Conservation (phyloP, 2,888 invertebrate genomes). For the Prosopocoilus inquinatus region DNA sequence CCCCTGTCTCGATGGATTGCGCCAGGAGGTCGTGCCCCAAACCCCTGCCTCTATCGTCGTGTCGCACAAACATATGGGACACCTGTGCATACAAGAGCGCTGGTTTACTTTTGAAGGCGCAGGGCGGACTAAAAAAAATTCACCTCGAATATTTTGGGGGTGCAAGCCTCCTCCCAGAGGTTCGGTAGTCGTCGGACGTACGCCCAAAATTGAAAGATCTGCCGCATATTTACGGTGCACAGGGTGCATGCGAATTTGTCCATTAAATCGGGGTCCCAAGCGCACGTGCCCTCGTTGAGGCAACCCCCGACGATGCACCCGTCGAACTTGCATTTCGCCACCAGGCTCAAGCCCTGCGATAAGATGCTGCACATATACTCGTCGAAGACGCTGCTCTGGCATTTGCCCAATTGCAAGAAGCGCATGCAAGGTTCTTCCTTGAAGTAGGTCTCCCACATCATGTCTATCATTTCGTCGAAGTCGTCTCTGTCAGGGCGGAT, state of each 20-base stretch:
- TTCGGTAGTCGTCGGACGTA: conserved; percentile 53
- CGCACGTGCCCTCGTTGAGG: conserved; percentile 52
- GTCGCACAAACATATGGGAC: conserved; percentile 52
- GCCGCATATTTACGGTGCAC: conserved; percentile 45
- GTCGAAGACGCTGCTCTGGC: conserved; percentile 46
- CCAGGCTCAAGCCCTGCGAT: conserved; percentile 45
- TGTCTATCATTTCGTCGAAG: conserved; percentile 49
- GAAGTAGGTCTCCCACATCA: conserved; percentile 55
- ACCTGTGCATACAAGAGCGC: conserved; percentile 48
- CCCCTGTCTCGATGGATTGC: conserved; percentile 47
- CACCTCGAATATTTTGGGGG: conserved; percentile 52
- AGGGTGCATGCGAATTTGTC: conserved; percentile 57
- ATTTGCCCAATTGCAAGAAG: conserved; percentile 51
- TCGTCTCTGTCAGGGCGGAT: conserved; percentile 50
- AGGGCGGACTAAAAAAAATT: conserved; percentile 7
- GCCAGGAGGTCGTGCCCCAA: conserved; percentile 51
- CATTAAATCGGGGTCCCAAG: conserved; percentile 55
- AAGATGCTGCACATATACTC: conserved; percentile 49
- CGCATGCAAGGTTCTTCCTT: conserved; percentile 55
- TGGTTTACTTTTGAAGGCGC: not conserved
- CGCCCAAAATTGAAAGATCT: conserved; percentile 55
- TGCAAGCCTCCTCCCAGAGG: conserved; percentile 38
- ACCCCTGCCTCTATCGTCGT: conserved; percentile 53
- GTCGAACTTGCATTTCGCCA: conserved; percentile 47
- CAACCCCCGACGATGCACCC: conserved; percentile 51